Percentiles rank a stretch among this genome's conserved stretches.
Evolutionary conservation across 1,140 invertebrate species (phyloP).

Genomic region (Chrysomallon squamiferum): DNA sequence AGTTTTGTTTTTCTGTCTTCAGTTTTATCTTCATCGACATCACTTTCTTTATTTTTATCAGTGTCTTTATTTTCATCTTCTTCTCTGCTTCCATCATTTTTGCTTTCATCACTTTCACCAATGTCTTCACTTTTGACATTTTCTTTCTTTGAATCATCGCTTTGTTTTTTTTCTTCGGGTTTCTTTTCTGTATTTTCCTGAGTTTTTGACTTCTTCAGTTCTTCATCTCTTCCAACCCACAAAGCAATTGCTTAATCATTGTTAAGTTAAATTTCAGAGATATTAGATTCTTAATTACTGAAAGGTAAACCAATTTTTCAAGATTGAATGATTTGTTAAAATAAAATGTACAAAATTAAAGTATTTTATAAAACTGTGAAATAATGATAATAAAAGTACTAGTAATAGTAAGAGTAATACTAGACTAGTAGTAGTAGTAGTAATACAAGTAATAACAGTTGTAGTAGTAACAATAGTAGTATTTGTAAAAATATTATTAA

Average conservation of each 20-base stretch:
- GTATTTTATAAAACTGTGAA: too few relatives aligned
- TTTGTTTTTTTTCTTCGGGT: conserved; percentile 6
- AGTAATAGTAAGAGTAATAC: too few relatives aligned
- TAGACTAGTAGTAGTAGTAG: too few relatives aligned
- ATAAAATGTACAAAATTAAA: too few relatives aligned
- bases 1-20: background rate
- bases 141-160: background rate
- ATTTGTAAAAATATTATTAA: too few relatives aligned
- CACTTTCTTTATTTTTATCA: conserved; percentile 13
- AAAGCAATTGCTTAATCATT: conserved; percentile 44
- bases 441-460: too few relatives aligned
- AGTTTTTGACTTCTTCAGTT: conserved; percentile 6
- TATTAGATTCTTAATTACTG: too few relatives aligned
- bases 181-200: conserved; percentile 7
- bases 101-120: background rate
- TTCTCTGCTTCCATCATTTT: background rate
- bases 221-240: conserved; percentile 24
- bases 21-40: conserved; percentile 11
- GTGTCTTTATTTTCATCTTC: conserved; percentile 13
- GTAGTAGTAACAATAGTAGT: too few relatives aligned
- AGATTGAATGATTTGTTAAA: too few relatives aligned
- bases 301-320: too few relatives aligned
- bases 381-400: too few relatives aligned
- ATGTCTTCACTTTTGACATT: background rate
- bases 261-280: too few relatives aligned